phyloP scores from a whole-genome alignment of 1,140 invertebrate species.

The Macrocentrus cingulum region DNA sequence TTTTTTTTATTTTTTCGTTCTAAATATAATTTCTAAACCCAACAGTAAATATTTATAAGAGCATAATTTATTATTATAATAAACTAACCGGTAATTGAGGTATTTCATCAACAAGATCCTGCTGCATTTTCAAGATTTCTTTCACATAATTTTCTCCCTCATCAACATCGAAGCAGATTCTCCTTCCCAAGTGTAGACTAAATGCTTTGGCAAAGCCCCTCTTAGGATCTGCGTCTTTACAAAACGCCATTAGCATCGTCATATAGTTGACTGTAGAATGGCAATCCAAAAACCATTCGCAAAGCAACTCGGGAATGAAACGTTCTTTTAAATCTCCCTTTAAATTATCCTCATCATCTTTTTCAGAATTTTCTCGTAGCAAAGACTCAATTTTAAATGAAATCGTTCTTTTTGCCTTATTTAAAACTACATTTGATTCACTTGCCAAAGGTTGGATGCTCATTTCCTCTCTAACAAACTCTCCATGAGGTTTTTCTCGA shows the following conservation, averaged over 20 bases:
- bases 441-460: no score
- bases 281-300: slow-evolving; percentile 57
- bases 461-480: background rate
- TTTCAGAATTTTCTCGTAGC: background rate
- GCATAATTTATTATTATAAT: no score
- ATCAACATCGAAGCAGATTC: slow-evolving; percentile 52
- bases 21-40: no score
- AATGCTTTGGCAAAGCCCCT: slow-evolving; percentile 62
- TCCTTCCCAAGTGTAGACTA: slow-evolving; percentile 58
- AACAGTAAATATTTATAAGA: no score
- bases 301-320: slow-evolving; percentile 60
- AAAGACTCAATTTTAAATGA: background rate
- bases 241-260: slow-evolving; percentile 62
- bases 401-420: background rate
- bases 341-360: slow-evolving; percentile 22
- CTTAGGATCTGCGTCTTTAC: slow-evolving; percentile 59
- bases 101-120: background rate
- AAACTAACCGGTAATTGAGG: no score
- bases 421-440: background rate
- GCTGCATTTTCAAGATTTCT: slow-evolving; percentile 23
- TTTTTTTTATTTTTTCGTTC: no score
- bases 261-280: slow-evolving; percentile 62
- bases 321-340: slow-evolving; percentile 36
- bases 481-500: slow-evolving; percentile 41
- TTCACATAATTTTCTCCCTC: slow-evolving; percentile 53